phyloP scores from a whole-genome alignment of 2,113 vertebrate genomes.

The Rousettus leschenaultii region DNA sequence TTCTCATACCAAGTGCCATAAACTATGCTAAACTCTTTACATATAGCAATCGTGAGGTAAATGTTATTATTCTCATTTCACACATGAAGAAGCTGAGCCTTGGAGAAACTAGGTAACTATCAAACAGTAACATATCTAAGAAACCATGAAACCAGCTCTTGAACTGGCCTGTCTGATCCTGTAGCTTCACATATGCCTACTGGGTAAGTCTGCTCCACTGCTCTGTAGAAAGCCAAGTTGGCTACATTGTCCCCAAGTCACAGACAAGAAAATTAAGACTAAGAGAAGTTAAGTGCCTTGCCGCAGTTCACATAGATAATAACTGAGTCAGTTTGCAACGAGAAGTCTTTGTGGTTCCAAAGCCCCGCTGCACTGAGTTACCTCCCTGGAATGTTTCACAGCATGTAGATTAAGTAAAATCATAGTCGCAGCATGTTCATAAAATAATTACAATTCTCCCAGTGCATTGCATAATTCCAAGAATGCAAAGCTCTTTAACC shows the following conservation, averaged over 20 bases:
- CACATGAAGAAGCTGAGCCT: background rate
- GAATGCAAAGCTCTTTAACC: background rate
- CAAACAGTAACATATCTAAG: background rate
- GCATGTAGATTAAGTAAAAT: background rate
- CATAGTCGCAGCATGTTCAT: background rate
- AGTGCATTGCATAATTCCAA: background rate
- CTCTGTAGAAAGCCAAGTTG: background rate
- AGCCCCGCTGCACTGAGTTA: background rate
- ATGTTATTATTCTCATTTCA: background rate
- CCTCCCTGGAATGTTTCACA: background rate
- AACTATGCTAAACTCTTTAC: background rate
- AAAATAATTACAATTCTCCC: background rate
- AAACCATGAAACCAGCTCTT: background rate
- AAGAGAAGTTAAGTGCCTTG: background rate
- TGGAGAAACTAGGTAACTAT: background rate
- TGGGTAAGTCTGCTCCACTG: background rate
- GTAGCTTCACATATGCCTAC: background rate
- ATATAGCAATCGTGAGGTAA: background rate
- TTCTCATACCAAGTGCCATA: background rate
- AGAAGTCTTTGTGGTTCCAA: background rate
- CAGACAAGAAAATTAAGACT: background rate
- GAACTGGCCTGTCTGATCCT: background rate
- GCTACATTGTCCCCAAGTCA: background rate
- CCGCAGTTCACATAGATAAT: background rate
- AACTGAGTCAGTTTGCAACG: background rate